Evolutionary conservation across 2,113 vertebrate genomes (phyloP), one percentile per base, ranked within the genome.

Genomic region (Paedocypris sp.): DNA sequence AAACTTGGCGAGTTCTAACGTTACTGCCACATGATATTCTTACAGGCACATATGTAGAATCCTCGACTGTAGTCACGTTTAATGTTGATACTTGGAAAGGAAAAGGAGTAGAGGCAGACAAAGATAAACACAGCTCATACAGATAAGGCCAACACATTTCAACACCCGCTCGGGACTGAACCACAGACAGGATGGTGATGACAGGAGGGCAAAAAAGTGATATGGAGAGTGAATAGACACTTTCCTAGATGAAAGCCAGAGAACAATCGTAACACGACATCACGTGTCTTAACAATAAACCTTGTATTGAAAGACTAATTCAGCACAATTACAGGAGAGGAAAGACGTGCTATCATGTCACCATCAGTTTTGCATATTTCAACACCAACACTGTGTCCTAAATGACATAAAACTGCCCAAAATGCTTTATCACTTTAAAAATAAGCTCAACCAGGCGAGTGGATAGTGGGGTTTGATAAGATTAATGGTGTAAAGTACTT

Each of bases 81-180:
- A 61, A 42, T 49, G 26, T 51, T 10, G 29, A 28, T 31, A 15
- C 25, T 22, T n/a, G 20, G 32, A 61, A 65, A 63, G 45, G 19
- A 33, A 60, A 51, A 58, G 41, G n/a, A 45, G 22, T 25, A 41
- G 43, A 33, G 22, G 15, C 38, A 59, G 64, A 45, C 51, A 38
- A 18, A 47, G 49, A 64, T 67, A 64, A 56, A 47, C 36, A 54
- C 43, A 53, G 61, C 47, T 60, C 60, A 64, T 51, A 64, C 25
- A 35, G 38, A 45, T 10, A 26, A 33, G n/a, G 12, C 39, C 43
- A 62, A 62, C 25, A 58, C 22, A 45, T 32, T 57, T 61, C 38
- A 52, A 43, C 56, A 41, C 19, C 28, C 16, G 28, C 18, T 43
- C 11, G n/a, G 20, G 46, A 35, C 49, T 9, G 13, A 26, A 32